These are phyloP conservation scores for Malurus elegans DNA, from an alignment of 2,113 vertebrate genomes.

Conservation along the genomic window DNA sequence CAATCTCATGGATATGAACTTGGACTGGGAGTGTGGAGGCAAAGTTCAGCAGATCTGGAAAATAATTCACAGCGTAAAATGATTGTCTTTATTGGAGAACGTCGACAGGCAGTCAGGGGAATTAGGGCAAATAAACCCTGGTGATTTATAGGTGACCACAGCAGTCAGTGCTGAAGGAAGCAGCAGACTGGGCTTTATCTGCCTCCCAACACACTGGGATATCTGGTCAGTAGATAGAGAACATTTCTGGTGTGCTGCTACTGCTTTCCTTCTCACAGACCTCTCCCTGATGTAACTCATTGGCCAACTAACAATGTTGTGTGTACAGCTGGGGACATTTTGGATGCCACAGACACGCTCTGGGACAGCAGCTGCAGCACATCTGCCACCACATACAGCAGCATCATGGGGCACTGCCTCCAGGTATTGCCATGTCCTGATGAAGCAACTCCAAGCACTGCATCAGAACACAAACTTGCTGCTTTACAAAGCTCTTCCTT, in stretches of 20 bases:
- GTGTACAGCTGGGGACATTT: not conserved
- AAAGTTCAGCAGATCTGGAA: slow-evolving; percentile 15
- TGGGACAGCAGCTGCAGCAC: not conserved
- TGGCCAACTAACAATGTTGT: fast-evolving
- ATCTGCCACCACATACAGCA: not conserved
- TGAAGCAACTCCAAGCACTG: not conserved
- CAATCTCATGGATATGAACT: not conserved
- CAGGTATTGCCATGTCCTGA: not conserved
- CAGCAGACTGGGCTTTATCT: not conserved
- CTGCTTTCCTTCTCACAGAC: not conserved
- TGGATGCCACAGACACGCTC: not conserved
- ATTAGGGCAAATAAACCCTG: slow-evolving; percentile 15
- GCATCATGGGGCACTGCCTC: not conserved
- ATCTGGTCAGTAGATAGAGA: not conserved
- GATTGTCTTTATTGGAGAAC: not conserved
- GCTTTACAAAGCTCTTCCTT: not conserved
- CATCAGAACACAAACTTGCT: not conserved
- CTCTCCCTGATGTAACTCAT: not conserved
- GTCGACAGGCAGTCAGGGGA: not conserved
- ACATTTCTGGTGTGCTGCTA: not conserved
- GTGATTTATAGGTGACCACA: slow-evolving; percentile 17
- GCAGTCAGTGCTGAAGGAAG: not conserved
- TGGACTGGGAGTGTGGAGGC: not conserved
- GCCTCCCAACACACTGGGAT: not conserved
- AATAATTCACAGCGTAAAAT: slow-evolving; percentile 17